Evolutionary conservation across 2,797 vertebrate genomes (phyloP).

Genomic region (Periparus ater): DNA sequence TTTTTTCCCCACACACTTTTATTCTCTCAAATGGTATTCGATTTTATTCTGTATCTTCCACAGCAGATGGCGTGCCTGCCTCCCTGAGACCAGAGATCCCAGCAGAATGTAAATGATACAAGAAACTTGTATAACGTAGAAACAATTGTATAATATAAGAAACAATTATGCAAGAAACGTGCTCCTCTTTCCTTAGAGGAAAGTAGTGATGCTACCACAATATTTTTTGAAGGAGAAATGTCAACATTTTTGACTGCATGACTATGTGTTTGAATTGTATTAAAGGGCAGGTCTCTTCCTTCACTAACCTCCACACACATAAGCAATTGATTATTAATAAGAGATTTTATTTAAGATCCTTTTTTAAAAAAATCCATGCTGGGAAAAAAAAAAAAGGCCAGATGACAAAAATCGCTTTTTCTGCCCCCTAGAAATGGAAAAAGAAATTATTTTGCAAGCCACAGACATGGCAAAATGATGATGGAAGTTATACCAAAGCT

Average conservation of each 20-base stretch:
- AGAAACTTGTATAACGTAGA: not conserved
- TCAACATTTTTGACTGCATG: not conserved
- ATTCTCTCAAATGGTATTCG: not conserved
- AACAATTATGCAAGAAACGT: not conserved
- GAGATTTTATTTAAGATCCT: not conserved
- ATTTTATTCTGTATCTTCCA: not conserved
- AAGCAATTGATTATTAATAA: not conserved
- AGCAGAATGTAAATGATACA: not conserved
- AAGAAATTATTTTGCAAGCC: not conserved
- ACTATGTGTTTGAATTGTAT: not conserved
- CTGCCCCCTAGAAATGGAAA: not conserved
- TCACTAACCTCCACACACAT: not conserved
- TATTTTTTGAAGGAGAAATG: not conserved
- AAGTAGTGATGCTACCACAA: not conserved
- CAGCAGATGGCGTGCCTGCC: slow-evolving; percentile 18
- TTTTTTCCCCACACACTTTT: not conserved
- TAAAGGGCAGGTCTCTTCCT: not conserved
- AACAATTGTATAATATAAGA: not conserved
- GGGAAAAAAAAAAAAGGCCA: not conserved
- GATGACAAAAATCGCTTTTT: not conserved
- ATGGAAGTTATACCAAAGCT: not conserved
- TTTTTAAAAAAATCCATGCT: not conserved
- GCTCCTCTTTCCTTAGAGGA: not conserved
- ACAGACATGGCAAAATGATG: not conserved
- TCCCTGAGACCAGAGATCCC: not conserved